Conservation (phyloP, 2,797 vertebrate genomes). For the Lithobates pipiens region DNA sequence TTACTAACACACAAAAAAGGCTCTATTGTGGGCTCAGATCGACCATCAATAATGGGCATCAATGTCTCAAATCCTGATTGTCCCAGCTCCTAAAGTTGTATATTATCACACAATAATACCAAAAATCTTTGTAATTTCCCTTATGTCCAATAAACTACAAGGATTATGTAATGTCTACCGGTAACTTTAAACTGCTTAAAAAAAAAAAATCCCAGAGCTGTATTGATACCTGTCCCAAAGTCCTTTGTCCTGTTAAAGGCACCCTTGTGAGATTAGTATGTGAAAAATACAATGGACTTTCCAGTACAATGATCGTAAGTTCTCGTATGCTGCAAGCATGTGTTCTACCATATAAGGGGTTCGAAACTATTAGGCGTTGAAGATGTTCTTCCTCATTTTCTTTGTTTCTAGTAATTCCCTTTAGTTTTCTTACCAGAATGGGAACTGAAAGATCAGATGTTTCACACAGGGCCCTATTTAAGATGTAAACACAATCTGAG, state of each 20-base stretch:
- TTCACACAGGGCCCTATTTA: not conserved
- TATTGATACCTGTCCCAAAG: not conserved
- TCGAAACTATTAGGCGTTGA: not conserved
- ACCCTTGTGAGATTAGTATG: not conserved
- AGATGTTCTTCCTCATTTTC: not conserved
- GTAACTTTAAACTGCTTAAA: not conserved
- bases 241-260: not conserved
- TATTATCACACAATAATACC: too few relatives aligned
- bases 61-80: too few relatives aligned
- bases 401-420: not conserved
- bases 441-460: not conserved
- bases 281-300: not conserved
- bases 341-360: not conserved
- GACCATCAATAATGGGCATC: too few relatives aligned
- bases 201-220: not conserved
- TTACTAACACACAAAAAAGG: too few relatives aligned
- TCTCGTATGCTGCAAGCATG: not conserved
- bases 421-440: not conserved
- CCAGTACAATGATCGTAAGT: not conserved
- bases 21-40: too few relatives aligned
- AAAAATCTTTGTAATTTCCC: too few relatives aligned
- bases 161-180: not conserved
- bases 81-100: too few relatives aligned
- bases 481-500: not conserved
- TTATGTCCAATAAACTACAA: too few relatives aligned